Conservation (phyloP, 1,140 invertebrate species). For the Mizuhopecten yessoensis region DNA sequence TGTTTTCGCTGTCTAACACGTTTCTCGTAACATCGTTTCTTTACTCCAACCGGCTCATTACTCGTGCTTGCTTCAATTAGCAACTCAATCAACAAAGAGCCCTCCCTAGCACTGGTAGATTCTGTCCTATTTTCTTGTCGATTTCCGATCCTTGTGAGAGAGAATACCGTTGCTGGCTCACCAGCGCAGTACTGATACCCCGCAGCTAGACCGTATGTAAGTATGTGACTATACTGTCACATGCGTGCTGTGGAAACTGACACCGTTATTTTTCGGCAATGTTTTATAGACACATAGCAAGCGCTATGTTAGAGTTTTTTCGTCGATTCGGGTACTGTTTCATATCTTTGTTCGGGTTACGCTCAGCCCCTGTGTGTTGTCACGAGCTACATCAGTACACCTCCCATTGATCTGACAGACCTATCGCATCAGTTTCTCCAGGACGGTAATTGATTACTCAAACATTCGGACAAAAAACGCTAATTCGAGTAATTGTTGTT, state of each 20-base stretch:
- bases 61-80: neutral
- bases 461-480: conserved; percentile 29
- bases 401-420: neutral
- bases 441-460: conserved; percentile 20
- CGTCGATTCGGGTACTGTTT: conserved; percentile 7
- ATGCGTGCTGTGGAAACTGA: neutral
- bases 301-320: neutral
- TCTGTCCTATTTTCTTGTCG: neutral
- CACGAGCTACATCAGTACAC: neutral
- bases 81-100: neutral
- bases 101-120: neutral
- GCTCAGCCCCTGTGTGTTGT: neutral
- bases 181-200: neutral
- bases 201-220: neutral
- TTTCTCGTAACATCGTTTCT: neutral
- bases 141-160: neutral
- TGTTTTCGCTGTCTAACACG: neutral
- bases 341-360: neutral
- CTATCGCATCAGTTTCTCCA: neutral
- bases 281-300: neutral
- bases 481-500: conserved; percentile 19
- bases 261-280: conserved; percentile 14
- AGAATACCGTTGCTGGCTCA: neutral
- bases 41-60: neutral
- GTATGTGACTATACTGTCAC: conserved; percentile 12